phyloP scores from a whole-genome alignment of 2,113 vertebrate species.

The Odocoileus hemionus region DNA sequence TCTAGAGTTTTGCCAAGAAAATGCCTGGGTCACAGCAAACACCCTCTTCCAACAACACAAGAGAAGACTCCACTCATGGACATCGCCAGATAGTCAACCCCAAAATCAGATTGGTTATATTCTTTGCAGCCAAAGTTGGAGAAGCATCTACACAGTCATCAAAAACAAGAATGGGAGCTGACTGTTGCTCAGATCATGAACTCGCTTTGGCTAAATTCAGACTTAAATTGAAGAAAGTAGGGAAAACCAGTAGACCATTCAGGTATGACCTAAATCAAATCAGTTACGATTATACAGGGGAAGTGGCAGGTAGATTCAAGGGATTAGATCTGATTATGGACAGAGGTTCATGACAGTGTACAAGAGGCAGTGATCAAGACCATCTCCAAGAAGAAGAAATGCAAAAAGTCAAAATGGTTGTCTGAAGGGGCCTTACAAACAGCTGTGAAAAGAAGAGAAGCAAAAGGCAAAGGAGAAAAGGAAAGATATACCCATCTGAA shows the following conservation, averaged over 20 bases:
- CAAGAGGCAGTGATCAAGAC: not conserved
- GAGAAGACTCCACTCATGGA: not conserved
- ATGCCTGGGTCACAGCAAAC: rapidly evolving
- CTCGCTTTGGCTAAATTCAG: not conserved
- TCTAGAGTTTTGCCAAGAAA: not conserved
- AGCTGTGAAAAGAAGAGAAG: not conserved
- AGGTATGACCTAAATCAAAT: not conserved
- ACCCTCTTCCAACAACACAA: not conserved
- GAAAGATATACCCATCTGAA: not conserved
- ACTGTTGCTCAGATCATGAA: not conserved
- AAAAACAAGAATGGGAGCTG: not conserved
- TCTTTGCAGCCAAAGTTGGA: not conserved
- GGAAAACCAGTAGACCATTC: not conserved
- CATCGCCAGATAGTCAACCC: not conserved
- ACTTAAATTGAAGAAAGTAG: not conserved
- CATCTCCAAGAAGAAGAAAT: not conserved
- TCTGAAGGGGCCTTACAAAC: not conserved
- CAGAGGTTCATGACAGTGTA: not conserved
- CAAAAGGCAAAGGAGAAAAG: not conserved
- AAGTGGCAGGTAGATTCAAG: not conserved
- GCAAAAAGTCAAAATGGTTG: not conserved
- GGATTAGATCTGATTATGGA: not conserved
- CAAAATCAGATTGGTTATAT: not conserved
- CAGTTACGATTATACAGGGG: not conserved
- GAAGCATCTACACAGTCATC: not conserved